Base-by-base conservation (phyloP, 2,113 vertebrate genomes). In the Phoxinus phoxinus region DNA sequence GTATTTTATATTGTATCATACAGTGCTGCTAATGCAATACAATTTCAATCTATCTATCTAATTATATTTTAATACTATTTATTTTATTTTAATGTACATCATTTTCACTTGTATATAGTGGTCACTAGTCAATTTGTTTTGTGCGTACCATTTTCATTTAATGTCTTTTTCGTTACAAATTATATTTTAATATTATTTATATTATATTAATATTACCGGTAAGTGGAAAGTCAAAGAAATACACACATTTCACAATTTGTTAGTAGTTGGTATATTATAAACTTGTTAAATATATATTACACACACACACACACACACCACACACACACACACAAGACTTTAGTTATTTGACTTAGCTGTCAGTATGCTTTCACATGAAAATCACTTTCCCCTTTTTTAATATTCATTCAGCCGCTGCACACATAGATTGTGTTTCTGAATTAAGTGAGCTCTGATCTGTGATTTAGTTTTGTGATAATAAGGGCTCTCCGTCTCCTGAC, bases 401-500 rank as follows among this genome's bases (percentile, higher is more conserved):
- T 15, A 46, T 73, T 73, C 23, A 41, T 6, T 25, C 21, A 73
- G 23, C 23, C 25, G 12, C 37, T 25, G 41, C 23, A 19, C 23
- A 21, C 69, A 25, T 46, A 46, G 23, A 7, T 44, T 73, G 8
- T n/a, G 44, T 73, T 73, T 44, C 37, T 13, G 23, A 44, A 44
- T 44, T n/a, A 73, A 25, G 37, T 15, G 71, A 73, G 11, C n/a
- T 73, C 6, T 73, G 41, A 73, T 73, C 71, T 73, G 71, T 46
- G 11, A 46, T 13, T 46, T 25, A 44, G 23, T 74, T 48, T 73
- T 25, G 41, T 74, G 41, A 74, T 74, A 46, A 74, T n/a, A 4
- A 8, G 41, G n/a, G 71, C 71, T 74, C 41, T 27, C 41, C 41
- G 41, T 74, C 41, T 27, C 41, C 41, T 46, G 71, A 74, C 71